Conservation (phyloP, 2,888 invertebrate species). For the Atrina japonica region DNA sequence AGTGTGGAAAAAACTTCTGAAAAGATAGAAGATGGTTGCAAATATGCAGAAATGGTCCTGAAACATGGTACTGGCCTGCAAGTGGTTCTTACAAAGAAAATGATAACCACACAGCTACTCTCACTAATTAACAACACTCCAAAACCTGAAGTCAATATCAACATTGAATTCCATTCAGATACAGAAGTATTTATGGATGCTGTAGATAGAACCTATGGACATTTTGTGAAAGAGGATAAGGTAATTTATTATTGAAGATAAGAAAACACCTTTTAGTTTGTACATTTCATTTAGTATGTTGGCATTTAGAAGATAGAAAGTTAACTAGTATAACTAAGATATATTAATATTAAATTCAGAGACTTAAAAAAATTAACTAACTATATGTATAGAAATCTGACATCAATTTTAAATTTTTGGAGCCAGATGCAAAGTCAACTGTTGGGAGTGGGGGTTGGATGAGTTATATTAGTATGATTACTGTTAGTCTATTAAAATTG, state of each 20-base stretch:
- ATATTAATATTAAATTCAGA: too few species aligned
- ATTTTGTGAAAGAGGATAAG: constrained; percentile 66
- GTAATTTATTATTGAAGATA: constrained; percentile 51
- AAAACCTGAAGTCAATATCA: constrained; percentile 90
- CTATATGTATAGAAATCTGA: too few species aligned
- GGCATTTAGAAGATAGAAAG: too few species aligned
- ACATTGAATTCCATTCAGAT: constrained; percentile 88
- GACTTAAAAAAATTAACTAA: too few species aligned
- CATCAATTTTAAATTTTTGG: too few species aligned
- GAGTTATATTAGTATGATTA: too few species aligned
- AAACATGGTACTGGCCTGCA: constrained; percentile 89
- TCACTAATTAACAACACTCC: constrained; percentile 90
- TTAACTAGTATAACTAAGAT: too few species aligned
- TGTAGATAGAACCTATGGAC: constrained; percentile 82
- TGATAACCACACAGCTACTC: constrained; percentile 89
- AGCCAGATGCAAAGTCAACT: too few species aligned
- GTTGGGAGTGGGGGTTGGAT: too few species aligned
- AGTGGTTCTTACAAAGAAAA: constrained; percentile 88
- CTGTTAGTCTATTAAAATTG: too few species aligned
- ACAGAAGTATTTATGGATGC: constrained; percentile 89
- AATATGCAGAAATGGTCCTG: constrained; percentile 90
- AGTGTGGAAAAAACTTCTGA: constrained; percentile 91
- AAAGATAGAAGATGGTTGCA: constrained; percentile 92
- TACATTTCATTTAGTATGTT: too few species aligned
- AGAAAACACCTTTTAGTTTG: too few species aligned